Base-by-base conservation (phyloP, 2,797 vertebrate genomes). In the Nyctibius grandis region DNA sequence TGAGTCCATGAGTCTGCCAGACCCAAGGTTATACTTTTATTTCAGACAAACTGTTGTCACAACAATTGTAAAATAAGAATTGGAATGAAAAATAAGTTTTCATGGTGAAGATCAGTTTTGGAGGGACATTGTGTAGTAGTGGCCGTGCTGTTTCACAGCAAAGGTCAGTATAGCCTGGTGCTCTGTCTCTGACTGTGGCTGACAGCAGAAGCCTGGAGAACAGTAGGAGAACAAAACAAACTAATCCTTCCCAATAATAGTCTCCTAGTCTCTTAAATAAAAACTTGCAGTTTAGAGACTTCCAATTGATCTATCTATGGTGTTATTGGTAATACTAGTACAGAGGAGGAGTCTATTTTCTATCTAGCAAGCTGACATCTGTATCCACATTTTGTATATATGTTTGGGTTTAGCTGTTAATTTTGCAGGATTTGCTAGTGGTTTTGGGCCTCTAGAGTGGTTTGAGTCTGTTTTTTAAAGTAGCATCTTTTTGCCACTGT, bases 301-400 rank as follows among this genome's bases (percentile, higher is more conserved):
- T 85, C 21, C 0, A 0, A 8, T 73, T 4, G 1, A 36, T 67
- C 40, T 40, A 0, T 73, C 23, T 45, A 0, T 86, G 65, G 15
- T 75, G 11, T 56, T 93, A 44, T 8, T 69, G 18, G 17, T 65
- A 60, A 51, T 54, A 38, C 20, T 28, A 44, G 20, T 67, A 53
- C 20, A 51, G 48, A 59, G 56, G 51, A 47, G 18, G 5, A 12
- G 4, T 9, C 50, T 48, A 23, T 59, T 78, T 75, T 73, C 6
- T 28, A 28, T 68, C 42, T 79, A 50, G 53, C 54, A 81, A 44
- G 15, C 51, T 83, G 68, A 50, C 20, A 21, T 51, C 28, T 72
- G 4, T 31, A 8, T 42, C 29, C 40, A 5, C 8, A 2, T 57
- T 72, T 68, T 74, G 15, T 51, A 16, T 78, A 8, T 65, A 29